Conservation (phyloP, 2,888 invertebrate species). For the Diachrysia chrysitis region DNA sequence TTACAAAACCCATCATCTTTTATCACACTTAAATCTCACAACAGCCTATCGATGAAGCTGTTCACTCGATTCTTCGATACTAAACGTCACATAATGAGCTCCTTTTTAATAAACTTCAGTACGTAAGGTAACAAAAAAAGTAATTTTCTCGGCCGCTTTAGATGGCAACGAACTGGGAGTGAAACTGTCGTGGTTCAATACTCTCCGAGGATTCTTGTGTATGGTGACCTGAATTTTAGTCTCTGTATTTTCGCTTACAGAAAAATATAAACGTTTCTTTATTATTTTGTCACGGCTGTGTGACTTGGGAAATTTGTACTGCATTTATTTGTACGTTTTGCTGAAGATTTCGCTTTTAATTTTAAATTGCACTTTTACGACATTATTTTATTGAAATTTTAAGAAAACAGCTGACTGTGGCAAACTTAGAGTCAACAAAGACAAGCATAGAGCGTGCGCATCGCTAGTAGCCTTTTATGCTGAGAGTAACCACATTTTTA, state of each 20-base stretch:
- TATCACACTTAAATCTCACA: neutral
- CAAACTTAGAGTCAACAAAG: too few species aligned
- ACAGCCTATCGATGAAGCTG: neutral
- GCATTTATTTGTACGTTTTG: neutral
- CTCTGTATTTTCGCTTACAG: constrained; percentile 1
- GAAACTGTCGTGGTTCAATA: constrained; percentile 11
- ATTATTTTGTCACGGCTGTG: neutral
- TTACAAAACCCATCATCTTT: neutral
- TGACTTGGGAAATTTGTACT: neutral
- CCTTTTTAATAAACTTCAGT: constrained; percentile 35
- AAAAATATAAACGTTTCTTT: constrained; percentile 6
- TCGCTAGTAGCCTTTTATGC: too few species aligned
- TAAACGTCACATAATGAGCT: constrained; percentile 26
- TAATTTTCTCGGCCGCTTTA: constrained; percentile 30
- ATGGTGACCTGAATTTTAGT: constrained; percentile 6
- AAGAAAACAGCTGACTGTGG: too few species aligned
- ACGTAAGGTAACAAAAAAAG: constrained; percentile 22
- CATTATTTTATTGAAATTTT: too few species aligned
- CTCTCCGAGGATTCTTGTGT: constrained; percentile 10
- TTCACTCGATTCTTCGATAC: constrained; percentile 22
- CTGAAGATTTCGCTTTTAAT: neutral
- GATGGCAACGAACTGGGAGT: constrained; percentile 21
- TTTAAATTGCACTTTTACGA: neutral
- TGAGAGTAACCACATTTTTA: too few species aligned
- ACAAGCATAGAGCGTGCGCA: too few species aligned